A percentile compares a stretch with the other conserved stretches of the same genome.
phyloP scores from a whole-genome alignment of 2,797 vertebrate genomes.

The Tauraco hartlaubi region DNA sequence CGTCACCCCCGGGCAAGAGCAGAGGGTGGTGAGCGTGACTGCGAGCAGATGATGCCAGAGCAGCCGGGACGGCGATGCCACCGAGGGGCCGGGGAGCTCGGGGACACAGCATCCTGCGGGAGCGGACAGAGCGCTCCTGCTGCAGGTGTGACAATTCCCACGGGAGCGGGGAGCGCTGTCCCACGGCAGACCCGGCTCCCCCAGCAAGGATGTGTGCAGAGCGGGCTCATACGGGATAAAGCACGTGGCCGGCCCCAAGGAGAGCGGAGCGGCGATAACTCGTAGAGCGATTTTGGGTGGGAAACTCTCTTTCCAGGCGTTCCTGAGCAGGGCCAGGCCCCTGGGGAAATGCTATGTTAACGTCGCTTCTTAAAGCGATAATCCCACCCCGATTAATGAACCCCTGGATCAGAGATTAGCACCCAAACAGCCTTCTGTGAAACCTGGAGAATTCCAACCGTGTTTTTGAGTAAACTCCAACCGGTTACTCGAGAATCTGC shows the following conservation, averaged over 20 bases:
- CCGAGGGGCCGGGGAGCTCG: too few relatives aligned
- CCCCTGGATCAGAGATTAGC: neutral
- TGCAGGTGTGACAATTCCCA: too few relatives aligned
- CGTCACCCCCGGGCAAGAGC: fast-evolving
- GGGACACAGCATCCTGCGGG: too few relatives aligned
- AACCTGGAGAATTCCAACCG: constrained; percentile 12
- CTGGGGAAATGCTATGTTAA: neutral
- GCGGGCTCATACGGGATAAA: fast-evolving
- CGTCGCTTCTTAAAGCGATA: neutral
- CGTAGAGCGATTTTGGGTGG: fast-evolving
- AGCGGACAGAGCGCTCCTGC: too few relatives aligned
- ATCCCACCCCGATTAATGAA: neutral
- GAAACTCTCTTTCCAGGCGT: neutral
- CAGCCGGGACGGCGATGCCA: neutral
- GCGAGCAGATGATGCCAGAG: fast-evolving
- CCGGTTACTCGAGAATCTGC: neutral
- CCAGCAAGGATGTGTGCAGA: fast-evolving
- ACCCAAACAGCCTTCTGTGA: neutral
- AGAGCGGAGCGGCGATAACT: fast-evolving
- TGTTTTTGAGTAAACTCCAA: constrained; percentile 44
- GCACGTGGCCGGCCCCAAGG: fast-evolving
- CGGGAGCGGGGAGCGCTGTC: too few relatives aligned
- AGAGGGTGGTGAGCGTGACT: neutral
- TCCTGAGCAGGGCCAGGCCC: neutral
- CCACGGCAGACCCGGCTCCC: too few relatives aligned